phyloP scores from a whole-genome alignment of 2,113 vertebrate species.

The Dipodomys merriami region DNA sequence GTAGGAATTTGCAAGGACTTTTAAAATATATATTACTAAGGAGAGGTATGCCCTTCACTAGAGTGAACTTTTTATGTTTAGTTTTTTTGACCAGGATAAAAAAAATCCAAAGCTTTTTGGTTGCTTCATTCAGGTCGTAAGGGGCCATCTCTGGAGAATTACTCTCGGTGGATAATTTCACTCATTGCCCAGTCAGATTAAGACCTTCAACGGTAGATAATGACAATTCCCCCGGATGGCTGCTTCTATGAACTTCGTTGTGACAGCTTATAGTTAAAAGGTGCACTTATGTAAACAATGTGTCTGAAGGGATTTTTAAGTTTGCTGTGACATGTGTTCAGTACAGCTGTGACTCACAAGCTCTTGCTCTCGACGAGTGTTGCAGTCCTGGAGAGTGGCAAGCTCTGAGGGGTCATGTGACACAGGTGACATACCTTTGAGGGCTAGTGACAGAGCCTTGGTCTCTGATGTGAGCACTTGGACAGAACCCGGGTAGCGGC shows the following conservation, averaged over 20 bases:
- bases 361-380: background rate
- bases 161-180: conserved; percentile 48
- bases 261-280: conserved; percentile 72
- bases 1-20: background rate
- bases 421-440: background rate
- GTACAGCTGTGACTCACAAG: background rate
- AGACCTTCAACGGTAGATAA: conserved; percentile 22
- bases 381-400: background rate
- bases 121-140: background rate
- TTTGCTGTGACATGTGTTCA: conserved; percentile 19
- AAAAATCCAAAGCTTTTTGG: background rate
- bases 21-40: background rate
- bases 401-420: background rate
- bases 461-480: background rate
- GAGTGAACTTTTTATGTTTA: background rate
- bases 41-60: background rate
- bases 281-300: conserved; percentile 27
- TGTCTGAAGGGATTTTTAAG: conserved; percentile 65
- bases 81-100: background rate
- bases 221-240: conserved; percentile 23
- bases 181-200: conserved; percentile 61
- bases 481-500: background rate
- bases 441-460: background rate
- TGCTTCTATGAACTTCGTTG: conserved; percentile 57
- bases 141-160: conserved; percentile 43